phyloP scores from a whole-genome alignment of 1,140 invertebrate species.

The Lycorma delicatula region DNA sequence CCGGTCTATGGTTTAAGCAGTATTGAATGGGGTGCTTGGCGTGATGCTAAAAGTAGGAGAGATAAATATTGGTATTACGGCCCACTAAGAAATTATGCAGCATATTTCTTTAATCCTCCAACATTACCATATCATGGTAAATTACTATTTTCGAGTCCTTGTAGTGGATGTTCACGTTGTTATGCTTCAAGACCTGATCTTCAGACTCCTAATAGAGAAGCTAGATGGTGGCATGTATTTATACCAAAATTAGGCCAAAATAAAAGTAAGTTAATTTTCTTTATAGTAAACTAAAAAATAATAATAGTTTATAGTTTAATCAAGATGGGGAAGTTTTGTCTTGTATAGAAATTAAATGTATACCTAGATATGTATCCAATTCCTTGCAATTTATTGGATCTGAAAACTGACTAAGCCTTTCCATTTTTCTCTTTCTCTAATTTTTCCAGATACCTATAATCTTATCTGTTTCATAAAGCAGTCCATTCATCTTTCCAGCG shows the following conservation, averaged over 20 bases:
- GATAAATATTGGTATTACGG: constrained; percentile 87
- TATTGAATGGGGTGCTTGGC: constrained; percentile 74
- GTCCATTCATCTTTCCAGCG: too few relatives aligned
- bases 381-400: too few relatives aligned
- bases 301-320: too few relatives aligned
- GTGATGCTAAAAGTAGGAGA: constrained; percentile 61
- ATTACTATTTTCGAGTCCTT: constrained; percentile 67
- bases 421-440: too few relatives aligned
- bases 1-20: constrained; percentile 69
- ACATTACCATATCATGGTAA: constrained; percentile 56
- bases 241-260: constrained; percentile 37
- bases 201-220: constrained; percentile 18
- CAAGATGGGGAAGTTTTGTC: too few relatives aligned
- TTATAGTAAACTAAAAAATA: too few relatives aligned
- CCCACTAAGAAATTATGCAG: constrained; percentile 56
- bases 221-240: constrained; percentile 46
- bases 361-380: too few relatives aligned
- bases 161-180: constrained; percentile 75
- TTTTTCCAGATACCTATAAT: too few relatives aligned
- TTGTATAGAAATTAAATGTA: too few relatives aligned
- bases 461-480: too few relatives aligned
- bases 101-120: constrained; percentile 49
- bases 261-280: too few relatives aligned
- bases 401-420: too few relatives aligned
- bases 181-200: constrained; percentile 34